Percentiles rank a stretch among this genome's conserved stretches.
These are phyloP conservation scores for Pseudotriccus pelzelni DNA, from an alignment of 2,797 vertebrate genomes.

Conservation along the genomic window DNA sequence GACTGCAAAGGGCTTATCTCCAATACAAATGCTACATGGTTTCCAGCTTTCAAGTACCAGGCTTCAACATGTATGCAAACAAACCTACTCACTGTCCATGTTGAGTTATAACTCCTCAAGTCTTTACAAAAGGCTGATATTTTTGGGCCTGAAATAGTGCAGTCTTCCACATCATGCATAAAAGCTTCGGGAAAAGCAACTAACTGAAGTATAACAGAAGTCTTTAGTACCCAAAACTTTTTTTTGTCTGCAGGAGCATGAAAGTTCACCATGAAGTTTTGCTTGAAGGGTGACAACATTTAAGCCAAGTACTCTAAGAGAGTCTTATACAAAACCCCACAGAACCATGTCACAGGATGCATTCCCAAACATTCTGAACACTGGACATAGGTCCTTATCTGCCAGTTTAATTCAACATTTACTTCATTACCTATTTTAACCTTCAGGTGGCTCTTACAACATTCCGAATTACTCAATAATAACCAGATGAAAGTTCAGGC, in stretches of 20 bases:
- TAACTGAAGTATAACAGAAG: background rate
- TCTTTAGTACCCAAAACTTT: background rate
- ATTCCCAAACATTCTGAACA: background rate
- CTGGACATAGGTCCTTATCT: background rate
- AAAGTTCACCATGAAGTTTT: background rate
- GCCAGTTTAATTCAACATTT: background rate
- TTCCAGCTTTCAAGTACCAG: background rate
- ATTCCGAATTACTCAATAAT: background rate
- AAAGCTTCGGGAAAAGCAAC: background rate
- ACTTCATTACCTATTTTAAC: background rate
- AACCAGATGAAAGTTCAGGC: background rate
- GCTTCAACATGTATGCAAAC: background rate
- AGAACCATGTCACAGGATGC: background rate
- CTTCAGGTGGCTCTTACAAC: background rate
- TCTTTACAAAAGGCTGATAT: background rate
- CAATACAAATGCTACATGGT: background rate
- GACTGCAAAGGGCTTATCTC: background rate
- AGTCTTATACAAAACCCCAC: background rate
- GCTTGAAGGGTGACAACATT: background rate
- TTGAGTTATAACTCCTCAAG: no score
- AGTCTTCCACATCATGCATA: rapidly evolving
- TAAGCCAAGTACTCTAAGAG: background rate
- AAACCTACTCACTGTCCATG: no score
- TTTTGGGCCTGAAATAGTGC: background rate
- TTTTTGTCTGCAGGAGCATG: background rate